Percentiles rank a stretch among this genome's conserved stretches.
Evolutionary conservation across 2,888 invertebrate genomes (phyloP).

Genomic region (Nomada ferruginata): DNA sequence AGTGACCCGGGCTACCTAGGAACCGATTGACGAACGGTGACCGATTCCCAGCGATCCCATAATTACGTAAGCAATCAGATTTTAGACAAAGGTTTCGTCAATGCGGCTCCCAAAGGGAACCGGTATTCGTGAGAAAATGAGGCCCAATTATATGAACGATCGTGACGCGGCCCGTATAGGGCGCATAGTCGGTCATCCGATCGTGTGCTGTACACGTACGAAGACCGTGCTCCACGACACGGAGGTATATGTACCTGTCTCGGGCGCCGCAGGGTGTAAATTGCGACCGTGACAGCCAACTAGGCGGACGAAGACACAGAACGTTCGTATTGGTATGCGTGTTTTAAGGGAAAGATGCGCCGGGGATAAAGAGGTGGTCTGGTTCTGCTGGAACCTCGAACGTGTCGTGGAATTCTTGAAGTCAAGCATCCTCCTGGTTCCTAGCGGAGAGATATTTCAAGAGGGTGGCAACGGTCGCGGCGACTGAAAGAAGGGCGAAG

Average conservation of each 20-base stretch:
- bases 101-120: too few relatives aligned
- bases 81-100: slow-evolving; percentile 32
- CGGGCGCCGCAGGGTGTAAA: slow-evolving; percentile 75
- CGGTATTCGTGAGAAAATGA: neutral
- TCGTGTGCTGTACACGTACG: slow-evolving; percentile 5
- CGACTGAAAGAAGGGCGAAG: slow-evolving; percentile 23
- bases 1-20: neutral
- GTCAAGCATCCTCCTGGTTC: neutral
- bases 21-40: neutral
- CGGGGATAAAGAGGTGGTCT: slow-evolving; percentile 65
- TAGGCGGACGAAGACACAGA: slow-evolving; percentile 57
- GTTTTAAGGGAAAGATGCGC: slow-evolving; percentile 53
- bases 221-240: neutral
- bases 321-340: slow-evolving; percentile 28
- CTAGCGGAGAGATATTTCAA: slow-evolving; percentile 17
- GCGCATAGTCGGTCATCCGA: neutral
- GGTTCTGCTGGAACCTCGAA: slow-evolving; percentile 54
- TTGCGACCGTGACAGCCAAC: slow-evolving; percentile 72
- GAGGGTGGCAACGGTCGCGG: neutral
- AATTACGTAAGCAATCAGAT: slow-evolving; percentile 40
- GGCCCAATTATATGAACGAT: slow-evolving; percentile 61
- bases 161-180: slow-evolving; percentile 22
- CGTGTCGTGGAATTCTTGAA: slow-evolving; percentile 40
- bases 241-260: slow-evolving; percentile 62
- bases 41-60: slow-evolving; percentile 4